Conservation (phyloP, 2,888 invertebrate species). For the Amiota communis region DNA sequence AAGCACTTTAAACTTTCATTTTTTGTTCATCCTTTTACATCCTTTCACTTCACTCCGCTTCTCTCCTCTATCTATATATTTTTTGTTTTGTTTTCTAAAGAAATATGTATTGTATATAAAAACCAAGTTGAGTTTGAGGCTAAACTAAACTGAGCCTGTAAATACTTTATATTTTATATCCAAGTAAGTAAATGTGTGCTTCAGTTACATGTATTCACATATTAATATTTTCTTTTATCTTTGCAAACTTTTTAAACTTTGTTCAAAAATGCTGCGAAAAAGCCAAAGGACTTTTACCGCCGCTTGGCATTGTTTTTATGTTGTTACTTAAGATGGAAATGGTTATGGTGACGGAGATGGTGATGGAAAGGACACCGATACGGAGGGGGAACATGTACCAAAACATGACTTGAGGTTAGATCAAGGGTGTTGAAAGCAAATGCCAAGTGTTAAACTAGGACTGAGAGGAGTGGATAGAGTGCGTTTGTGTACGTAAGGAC, state of each 20-base stretch:
- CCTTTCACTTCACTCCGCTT: not conserved
- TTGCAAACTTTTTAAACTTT: constrained; percentile 62
- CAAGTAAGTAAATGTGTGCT: constrained; percentile 5
- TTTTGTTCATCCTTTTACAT: not conserved
- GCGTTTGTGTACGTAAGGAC: constrained; percentile 21
- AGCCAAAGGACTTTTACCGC: constrained; percentile 49
- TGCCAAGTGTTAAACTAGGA: constrained; percentile 45
- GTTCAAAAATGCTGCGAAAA: constrained; percentile 55
- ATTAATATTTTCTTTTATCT: constrained; percentile 60
- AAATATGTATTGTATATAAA: too few species aligned
- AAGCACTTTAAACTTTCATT: constrained; percentile 10
- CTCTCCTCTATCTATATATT: not conserved
- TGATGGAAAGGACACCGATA: too few species aligned
- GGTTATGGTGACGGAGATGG: not conserved
- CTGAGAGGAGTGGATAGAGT: constrained; percentile 42
- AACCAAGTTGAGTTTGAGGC: constrained; percentile 1
- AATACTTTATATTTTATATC: constrained; percentile 6
- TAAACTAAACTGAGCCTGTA: constrained; percentile 14
- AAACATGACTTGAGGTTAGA: constrained; percentile 10
- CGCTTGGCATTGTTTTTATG: constrained; percentile 6
- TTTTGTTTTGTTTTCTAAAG: not conserved
- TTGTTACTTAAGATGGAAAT: constrained; percentile 12
- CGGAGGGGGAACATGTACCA: not conserved
- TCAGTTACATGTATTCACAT: constrained; percentile 30
- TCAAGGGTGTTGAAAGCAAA: constrained; percentile 55